Evolutionary conservation across 2,113 vertebrate genomes (phyloP).

Genomic region (Steatornis caripensis): DNA sequence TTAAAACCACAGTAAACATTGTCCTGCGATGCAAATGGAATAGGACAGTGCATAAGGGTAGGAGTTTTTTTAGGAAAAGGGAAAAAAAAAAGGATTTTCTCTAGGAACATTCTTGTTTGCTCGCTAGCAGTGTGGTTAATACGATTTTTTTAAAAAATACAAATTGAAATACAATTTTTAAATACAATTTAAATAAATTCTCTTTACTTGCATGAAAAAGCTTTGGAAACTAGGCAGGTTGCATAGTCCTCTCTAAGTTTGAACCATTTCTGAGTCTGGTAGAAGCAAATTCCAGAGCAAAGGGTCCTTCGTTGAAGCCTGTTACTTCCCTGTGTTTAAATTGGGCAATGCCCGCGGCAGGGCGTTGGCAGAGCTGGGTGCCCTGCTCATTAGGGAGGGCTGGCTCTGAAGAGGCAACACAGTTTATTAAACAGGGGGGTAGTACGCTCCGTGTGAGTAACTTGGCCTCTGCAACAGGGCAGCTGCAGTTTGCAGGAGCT

Average conservation of each 20-base stretch:
- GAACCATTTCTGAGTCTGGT: fast-evolving
- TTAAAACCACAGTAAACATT: neutral
- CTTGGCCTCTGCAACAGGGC: neutral
- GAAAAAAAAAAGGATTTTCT: neutral
- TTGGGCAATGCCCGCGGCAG: neutral
- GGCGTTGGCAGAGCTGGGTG: neutral
- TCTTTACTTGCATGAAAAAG: neutral
- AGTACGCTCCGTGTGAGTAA: neutral
- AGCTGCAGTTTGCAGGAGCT: neutral
- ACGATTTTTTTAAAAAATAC: neutral
- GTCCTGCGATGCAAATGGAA: neutral
- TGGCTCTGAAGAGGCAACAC: neutral
- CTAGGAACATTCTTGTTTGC: neutral
- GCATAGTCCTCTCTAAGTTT: neutral
- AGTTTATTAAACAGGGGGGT: neutral
- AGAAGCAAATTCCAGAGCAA: neutral
- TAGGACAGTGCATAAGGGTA: neutral
- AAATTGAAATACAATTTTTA: neutral
- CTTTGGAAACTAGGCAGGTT: neutral
- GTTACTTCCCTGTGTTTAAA: neutral
- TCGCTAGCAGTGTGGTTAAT: neutral
- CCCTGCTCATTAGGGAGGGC: neutral
- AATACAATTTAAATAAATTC: neutral
- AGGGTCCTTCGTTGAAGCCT: neutral
- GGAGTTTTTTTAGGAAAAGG: neutral